Base-by-base conservation (phyloP, 2,113 vertebrate species). In the Phylloscopus trochilus region DNA sequence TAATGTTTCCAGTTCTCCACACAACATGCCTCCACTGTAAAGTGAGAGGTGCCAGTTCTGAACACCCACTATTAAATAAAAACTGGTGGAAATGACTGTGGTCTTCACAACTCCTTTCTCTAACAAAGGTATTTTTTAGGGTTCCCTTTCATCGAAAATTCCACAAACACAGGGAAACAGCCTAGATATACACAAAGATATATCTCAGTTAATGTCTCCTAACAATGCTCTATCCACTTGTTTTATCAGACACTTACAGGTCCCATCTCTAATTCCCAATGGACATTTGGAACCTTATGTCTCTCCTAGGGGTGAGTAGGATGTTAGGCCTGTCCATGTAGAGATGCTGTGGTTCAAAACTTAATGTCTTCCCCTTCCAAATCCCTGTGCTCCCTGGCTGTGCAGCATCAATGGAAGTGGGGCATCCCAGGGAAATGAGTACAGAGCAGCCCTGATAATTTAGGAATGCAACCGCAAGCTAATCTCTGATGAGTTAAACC, bases 401-500 rank as follows among this genome's bases (percentile, higher is more conserved):
- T 44, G 52, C n/a, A 75, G 27, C 22, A 3, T 31, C 51, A 26
- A 3, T 78, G 49, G 44, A 93, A 68, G 24, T 87, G 60, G 58
- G 49, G 23, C 68, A 75, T 75, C 77, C 31, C 79, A 58, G 39
- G 27, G 13, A 35, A 77, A 72, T 11, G 35, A 46, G 18, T 16
- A 52, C 30, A 81, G n/a, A 19, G 33, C 49, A 75, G 26, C 0
- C 51, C 43, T 49, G 3, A n/a, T 75, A 46, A 89, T 86, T 90
- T 49, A 68, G 33, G 23, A 89, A 47, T 64, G 35, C 52, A 64
- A 37, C 69, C 68, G 56, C 49, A 76, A 88, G 53, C 44, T 53
- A 86, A 9, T 20, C 86, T 23, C n/a, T 78, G 74, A 68, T 51
- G 83, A 93, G 76, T 92, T 94, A 96, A 94, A 94, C 37, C 70